Base-by-base conservation (phyloP, 2,797 vertebrate genomes). In the Manis pentadactyla region DNA sequence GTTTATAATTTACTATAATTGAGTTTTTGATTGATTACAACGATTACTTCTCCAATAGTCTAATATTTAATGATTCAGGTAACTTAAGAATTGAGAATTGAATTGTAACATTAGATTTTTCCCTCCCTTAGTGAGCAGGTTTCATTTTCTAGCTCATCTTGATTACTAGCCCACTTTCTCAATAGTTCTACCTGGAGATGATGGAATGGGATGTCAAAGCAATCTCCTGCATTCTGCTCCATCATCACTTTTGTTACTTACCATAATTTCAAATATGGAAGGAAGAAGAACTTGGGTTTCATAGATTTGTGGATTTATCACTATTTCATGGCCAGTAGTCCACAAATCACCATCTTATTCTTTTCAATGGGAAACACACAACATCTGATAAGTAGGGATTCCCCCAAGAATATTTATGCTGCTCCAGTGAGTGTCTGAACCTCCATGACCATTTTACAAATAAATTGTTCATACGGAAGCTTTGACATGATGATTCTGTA, bases 281-380 rank as follows among this genome's bases (percentile, higher is more conserved):
- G 90, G n/a, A 78, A 95, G 69, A 82, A 71, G 90, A 96, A 61
- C 19, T 25, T 51, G 31, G 53, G 13, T 68, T 94, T 86, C 8
- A 71, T 64, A 9, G 4, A 90, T 79, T 39, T 39, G 37, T 39
- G 7, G 12, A 57, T 11, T 46, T 51, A 39, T 29, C 63, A 66
- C n/a, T 53, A 4, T 42, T 88, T 81, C 2, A 49, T 19, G 23
- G 23, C 1, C 15, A 75, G 6, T 27, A 92, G 18, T 49, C 37
- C 49, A 59, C 10, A 18, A 82, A 15, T 39, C 79, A 73, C 46
- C 51, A 87, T 74, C 13, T 39, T 61, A 3, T 34, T 61, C 27
- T 63, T 88, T 87, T 34, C 7, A 2, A 2, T 19, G 13, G 13
- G 12, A 85, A 19, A 21, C 13, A 42, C 3, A 90, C 0, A 39